Evolutionary conservation across 2,797 vertebrate genomes (phyloP).

Genomic region (Melanotaenia maccullochi): DNA sequence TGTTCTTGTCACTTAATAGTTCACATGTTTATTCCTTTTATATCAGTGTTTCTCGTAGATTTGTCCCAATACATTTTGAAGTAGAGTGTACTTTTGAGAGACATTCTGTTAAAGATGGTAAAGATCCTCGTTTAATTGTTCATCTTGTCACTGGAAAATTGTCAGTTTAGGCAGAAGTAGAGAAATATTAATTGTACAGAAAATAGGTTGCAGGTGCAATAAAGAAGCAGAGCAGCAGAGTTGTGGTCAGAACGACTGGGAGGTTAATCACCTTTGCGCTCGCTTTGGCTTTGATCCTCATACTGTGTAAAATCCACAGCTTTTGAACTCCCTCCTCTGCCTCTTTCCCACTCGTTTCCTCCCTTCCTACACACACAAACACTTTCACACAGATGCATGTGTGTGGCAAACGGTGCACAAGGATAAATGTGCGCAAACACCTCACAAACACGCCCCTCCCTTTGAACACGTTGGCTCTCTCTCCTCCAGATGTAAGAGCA

Average conservation of each 20-base stretch:
- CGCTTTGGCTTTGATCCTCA: slow-evolving; percentile 72
- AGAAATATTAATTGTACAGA: slow-evolving; percentile 23
- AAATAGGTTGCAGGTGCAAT: slow-evolving; percentile 47
- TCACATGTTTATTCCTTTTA: background rate
- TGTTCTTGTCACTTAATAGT: background rate
- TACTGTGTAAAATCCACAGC: slow-evolving; percentile 75
- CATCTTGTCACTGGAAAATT: background rate
- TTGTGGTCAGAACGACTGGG: slow-evolving; percentile 64
- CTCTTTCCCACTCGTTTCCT: slow-evolving; percentile 34
- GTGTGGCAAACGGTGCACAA: slow-evolving; percentile 44
- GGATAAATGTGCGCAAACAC: slow-evolving; percentile 41
- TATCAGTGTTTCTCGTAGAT: background rate
- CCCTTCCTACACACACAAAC: slow-evolving; percentile 35
- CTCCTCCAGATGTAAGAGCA: slow-evolving; percentile 61
- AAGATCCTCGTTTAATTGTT: background rate
- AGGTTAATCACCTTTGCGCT: slow-evolving; percentile 76
- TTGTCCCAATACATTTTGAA: background rate
- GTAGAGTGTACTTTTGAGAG: background rate
- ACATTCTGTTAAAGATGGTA: background rate
- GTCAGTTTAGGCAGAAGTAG: background rate
- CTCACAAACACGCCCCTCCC: slow-evolving; percentile 48
- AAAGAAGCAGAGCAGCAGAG: slow-evolving; percentile 44
- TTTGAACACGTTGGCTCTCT: slow-evolving; percentile 48
- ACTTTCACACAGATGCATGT: slow-evolving; percentile 41
- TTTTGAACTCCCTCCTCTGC: slow-evolving; percentile 49